These are phyloP conservation scores for rabbit (Oryctolagus cuniculus) DNA, from an alignment of 2,113 vertebrate genomes.

Conservation along the genomic window DNA sequence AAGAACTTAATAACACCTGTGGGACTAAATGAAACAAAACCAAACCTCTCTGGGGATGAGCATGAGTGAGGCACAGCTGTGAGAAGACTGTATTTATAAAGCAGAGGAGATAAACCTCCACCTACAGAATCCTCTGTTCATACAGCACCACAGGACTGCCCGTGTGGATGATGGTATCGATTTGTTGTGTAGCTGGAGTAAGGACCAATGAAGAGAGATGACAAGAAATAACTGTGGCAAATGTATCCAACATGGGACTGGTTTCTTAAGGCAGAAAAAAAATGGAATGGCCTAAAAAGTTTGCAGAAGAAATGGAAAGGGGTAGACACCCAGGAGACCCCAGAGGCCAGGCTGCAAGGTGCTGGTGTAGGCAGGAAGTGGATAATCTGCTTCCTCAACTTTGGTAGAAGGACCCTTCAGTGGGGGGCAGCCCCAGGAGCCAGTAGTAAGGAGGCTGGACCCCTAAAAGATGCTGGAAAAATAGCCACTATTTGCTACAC, in stretches of 20 bases:
- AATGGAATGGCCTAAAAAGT: background rate
- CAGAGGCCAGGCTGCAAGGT: background rate
- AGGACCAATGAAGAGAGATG: background rate
- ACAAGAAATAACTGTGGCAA: background rate
- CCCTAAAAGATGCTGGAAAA: background rate
- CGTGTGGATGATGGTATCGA: fast-evolving
- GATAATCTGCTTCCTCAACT: background rate
- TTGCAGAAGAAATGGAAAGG: background rate
- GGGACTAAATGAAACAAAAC: too few species aligned
- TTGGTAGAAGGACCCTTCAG: background rate
- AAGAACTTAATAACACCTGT: background rate
- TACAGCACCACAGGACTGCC: background rate
- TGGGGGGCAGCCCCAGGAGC: background rate
- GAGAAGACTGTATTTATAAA: background rate
- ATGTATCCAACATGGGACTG: background rate
- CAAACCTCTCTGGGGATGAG: background rate
- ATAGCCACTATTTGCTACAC: background rate
- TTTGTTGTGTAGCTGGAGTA: background rate
- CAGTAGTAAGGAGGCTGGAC: background rate
- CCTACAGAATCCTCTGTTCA: background rate
- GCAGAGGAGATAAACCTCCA: background rate
- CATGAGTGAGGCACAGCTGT: background rate
- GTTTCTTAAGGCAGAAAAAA: slow-evolving; percentile 6
- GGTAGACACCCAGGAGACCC: background rate
- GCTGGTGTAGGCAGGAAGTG: background rate